Evolutionary conservation across 2,113 vertebrate species (phyloP).

Genomic region (Dipodomys ordii): DNA sequence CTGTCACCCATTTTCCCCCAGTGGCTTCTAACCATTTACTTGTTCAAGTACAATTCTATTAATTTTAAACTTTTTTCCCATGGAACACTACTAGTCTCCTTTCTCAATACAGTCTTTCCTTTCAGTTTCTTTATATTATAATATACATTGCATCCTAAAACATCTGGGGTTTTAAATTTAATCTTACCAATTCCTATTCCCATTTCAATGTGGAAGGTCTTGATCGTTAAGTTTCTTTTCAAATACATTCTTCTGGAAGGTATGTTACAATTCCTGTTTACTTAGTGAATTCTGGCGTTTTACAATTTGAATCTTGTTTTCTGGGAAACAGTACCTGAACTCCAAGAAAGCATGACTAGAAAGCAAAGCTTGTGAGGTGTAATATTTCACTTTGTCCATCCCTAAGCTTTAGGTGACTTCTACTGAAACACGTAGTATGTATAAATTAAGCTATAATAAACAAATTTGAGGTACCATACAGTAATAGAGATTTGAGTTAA

Average conservation of each 20-base stretch:
- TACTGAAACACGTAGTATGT: background rate
- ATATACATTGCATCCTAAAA: background rate
- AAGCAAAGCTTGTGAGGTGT: background rate
- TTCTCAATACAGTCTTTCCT: background rate
- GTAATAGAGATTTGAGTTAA: constrained; percentile 17
- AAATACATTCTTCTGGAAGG: background rate
- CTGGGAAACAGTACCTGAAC: background rate
- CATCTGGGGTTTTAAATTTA: background rate
- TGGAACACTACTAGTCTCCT: background rate
- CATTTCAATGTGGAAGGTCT: background rate
- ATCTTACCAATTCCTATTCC: background rate
- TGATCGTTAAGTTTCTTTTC: background rate
- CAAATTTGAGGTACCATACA: background rate
- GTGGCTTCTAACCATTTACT: background rate
- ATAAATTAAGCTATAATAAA: background rate
- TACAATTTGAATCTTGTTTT: background rate
- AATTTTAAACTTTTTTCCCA: background rate
- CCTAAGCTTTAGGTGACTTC: background rate
- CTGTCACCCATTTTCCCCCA: background rate
- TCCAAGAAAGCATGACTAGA: background rate
- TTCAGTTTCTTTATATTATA: background rate
- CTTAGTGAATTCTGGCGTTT: constrained; percentile 23
- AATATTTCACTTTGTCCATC: background rate
- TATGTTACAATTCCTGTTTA: background rate
- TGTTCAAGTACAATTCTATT: background rate